Evolutionary conservation across 2,113 vertebrate species (phyloP).

Genomic region (Ursus arctos): DNA sequence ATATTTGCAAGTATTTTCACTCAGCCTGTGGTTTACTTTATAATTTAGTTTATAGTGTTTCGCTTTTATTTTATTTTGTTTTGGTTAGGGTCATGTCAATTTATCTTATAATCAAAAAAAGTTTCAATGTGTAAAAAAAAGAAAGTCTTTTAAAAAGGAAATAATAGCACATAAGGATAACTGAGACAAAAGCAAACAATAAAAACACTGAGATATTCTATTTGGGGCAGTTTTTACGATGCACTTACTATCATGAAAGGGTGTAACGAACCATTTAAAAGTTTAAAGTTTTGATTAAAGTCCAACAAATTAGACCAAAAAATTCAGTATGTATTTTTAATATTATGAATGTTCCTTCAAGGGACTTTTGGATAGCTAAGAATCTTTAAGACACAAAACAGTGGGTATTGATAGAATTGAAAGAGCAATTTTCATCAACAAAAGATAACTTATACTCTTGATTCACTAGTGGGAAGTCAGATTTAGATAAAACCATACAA

Average conservation of each 20-base stretch:
- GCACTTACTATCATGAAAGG: neutral
- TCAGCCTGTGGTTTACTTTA: neutral
- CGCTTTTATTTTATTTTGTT: conserved; percentile 1
- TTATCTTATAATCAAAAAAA: conserved; percentile 26
- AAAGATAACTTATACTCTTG: conserved; percentile 2
- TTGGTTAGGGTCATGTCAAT: neutral
- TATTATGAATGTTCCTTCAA: neutral
- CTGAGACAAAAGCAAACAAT: neutral
- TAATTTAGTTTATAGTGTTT: conserved; percentile 7
- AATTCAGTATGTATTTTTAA: neutral
- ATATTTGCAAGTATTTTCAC: conserved; percentile 54
- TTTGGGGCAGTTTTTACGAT: neutral
- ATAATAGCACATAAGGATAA: neutral
- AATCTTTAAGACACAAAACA: neutral
- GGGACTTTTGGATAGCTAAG: neutral
- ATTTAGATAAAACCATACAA: conserved; percentile 46
- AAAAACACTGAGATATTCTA: neutral
- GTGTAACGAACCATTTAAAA: neutral
- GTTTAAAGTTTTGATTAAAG: conserved; percentile 53
- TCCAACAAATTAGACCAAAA: neutral
- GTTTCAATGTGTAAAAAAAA: neutral
- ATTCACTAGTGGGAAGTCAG: conserved; percentile 24
- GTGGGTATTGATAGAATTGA: neutral
- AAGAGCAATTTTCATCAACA: neutral
- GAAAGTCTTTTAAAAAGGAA: neutral